Conservation (phyloP, 1,140 invertebrate species). For the Dinothrombium tinctorium region DNA sequence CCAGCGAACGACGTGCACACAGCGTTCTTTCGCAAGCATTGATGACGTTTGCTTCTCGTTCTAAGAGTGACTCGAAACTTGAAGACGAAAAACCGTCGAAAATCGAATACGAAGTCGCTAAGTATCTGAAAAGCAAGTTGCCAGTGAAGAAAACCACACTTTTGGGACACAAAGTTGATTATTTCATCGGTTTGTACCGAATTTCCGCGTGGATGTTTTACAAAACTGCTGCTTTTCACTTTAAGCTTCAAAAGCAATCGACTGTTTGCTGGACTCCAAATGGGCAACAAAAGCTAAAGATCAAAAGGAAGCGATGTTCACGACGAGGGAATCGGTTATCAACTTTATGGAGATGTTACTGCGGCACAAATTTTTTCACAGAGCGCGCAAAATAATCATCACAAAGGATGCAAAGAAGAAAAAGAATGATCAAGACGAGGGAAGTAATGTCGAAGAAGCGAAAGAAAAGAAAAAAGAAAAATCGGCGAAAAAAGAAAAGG, state of each 20-base stretch:
- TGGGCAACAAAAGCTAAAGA: slow-evolving; percentile 41
- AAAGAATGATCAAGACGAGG: slow-evolving; percentile 13
- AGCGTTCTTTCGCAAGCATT: no score
- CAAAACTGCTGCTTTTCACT: slow-evolving; percentile 7
- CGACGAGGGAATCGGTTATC: slow-evolving; percentile 43
- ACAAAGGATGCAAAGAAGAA: slow-evolving; percentile 33
- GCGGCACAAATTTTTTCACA: slow-evolving; percentile 78
- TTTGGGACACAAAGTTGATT: slow-evolving; percentile 80
- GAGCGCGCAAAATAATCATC: slow-evolving; percentile 64
- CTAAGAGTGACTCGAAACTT: slow-evolving; percentile 11
- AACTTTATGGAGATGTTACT: slow-evolving; percentile 34
- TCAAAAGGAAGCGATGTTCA: slow-evolving; percentile 49
- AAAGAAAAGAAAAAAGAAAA: slow-evolving; percentile 28
- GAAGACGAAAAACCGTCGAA: slow-evolving; percentile 50
- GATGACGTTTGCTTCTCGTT: background rate
- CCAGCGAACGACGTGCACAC: no score
- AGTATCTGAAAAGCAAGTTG: slow-evolving; percentile 75
- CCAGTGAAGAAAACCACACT: slow-evolving; percentile 86
- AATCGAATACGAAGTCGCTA: slow-evolving; percentile 73
- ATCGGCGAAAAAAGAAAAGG: slow-evolving; percentile 24
- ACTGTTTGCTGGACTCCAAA: slow-evolving; percentile 69
- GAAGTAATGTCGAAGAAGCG: background rate
- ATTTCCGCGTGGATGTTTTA: slow-evolving; percentile 4
- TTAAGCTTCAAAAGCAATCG: slow-evolving; percentile 50
- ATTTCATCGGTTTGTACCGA: slow-evolving; percentile 54